Percentiles rank a stretch among this genome's conserved stretches.
Conservation (phyloP, 2,797 vertebrate genomes). For the Rhinella marina region DNA sequence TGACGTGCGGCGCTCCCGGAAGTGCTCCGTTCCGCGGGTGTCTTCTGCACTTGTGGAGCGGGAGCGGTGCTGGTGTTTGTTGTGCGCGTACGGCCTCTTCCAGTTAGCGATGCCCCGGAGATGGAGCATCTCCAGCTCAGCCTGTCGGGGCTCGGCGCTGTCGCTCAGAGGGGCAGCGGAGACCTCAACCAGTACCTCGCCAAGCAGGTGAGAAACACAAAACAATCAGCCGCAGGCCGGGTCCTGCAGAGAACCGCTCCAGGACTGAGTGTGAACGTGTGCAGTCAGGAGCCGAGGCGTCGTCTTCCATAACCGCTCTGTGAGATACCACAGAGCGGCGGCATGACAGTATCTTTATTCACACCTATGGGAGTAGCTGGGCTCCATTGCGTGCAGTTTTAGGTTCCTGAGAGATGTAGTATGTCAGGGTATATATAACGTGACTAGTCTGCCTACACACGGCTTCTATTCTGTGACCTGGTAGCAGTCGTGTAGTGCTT, state of each 20-base stretch:
- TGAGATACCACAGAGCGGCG: too few relatives aligned
- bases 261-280: background rate
- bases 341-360: too few relatives aligned
- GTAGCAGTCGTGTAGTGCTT: too few relatives aligned
- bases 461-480: too few relatives aligned
- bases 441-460: too few relatives aligned
- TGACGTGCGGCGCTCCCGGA: constrained; percentile 16
- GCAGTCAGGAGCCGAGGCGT: too few relatives aligned
- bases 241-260: background rate
- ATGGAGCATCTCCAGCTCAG: constrained; percentile 86
- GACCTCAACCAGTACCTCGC: constrained; percentile 83
- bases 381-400: too few relatives aligned
- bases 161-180: constrained; percentile 79
- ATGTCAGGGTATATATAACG: too few relatives aligned
- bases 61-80: background rate
- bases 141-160: constrained; percentile 77
- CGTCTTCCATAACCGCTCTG: too few relatives aligned
- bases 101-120: background rate
- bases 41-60: constrained; percentile 30
- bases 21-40: constrained; percentile 36
- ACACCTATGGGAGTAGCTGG: too few relatives aligned
- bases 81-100: background rate
- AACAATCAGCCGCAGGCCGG: too few relatives aligned
- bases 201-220: constrained; percentile 81
- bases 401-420: too few relatives aligned